Percentiles rank a stretch among this genome's conserved stretches.
Conservation (phyloP, 2,888 invertebrate genomes). For the Chironomus riparius region DNA sequence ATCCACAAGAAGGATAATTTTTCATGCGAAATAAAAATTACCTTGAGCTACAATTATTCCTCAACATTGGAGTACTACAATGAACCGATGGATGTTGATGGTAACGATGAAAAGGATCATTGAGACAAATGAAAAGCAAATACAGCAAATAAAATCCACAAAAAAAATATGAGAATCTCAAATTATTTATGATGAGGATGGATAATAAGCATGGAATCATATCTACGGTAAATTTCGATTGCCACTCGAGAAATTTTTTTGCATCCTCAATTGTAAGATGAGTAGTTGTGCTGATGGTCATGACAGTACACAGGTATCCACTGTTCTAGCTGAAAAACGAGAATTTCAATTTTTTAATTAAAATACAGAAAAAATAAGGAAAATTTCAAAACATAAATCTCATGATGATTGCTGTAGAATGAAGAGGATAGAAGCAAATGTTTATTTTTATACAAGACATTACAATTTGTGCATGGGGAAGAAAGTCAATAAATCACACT, state of each 20-base stretch:
- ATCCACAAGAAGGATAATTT: too few relatives aligned
- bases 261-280: neutral
- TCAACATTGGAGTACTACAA: neutral
- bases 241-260: neutral
- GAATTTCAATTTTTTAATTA: neutral
- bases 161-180: neutral
- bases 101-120: neutral
- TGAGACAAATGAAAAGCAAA: neutral
- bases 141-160: neutral
- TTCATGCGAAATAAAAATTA: too few relatives aligned
- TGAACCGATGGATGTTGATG: neutral
- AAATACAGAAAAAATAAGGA: neutral
- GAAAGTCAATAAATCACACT: neutral
- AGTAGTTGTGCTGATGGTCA: neutral
- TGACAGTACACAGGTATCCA: conserved; percentile 14
- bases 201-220: neutral
- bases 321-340: neutral
- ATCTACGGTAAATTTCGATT: neutral
- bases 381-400: conserved; percentile 18
- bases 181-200: too few relatives aligned
- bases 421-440: neutral
- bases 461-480: neutral
- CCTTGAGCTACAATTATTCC: conserved; percentile 10
- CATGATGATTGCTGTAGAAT: neutral
- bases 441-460: neutral